Conservation (phyloP, 1,140 invertebrate genomes). For the Homarus americanus region DNA sequence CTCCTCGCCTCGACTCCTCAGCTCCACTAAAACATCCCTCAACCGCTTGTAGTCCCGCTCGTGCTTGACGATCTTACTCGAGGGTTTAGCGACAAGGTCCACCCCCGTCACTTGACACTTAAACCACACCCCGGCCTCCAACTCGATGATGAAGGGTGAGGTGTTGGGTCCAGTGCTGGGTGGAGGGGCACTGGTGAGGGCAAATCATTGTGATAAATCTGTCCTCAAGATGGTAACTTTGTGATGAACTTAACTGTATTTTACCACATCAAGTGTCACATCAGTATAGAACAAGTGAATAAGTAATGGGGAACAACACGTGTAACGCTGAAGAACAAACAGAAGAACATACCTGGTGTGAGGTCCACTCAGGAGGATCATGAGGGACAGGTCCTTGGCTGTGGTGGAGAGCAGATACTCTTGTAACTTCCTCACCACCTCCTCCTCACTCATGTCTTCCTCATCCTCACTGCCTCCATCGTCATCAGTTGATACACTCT, state of each 20-base stretch:
- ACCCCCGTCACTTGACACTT: slow-evolving; percentile 60
- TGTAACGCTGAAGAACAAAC: too few relatives aligned
- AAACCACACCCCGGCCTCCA: slow-evolving; percentile 16
- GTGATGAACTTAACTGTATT: too few relatives aligned
- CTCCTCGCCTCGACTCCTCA: slow-evolving; percentile 14
- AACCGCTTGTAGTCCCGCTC: slow-evolving; percentile 39
- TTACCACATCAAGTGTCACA: too few relatives aligned
- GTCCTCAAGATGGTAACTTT: too few relatives aligned
- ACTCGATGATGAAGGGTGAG: slow-evolving; percentile 21
- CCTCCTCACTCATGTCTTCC: neutral
- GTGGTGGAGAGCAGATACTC: slow-evolving; percentile 51
- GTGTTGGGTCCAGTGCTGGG: neutral
- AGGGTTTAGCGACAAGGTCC: slow-evolving; percentile 52
- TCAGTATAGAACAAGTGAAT: too few relatives aligned
- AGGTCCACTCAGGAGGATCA: slow-evolving; percentile 60
- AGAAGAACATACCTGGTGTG: slow-evolving; percentile 33
- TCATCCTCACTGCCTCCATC: neutral
- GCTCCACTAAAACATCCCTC: slow-evolving; percentile 21
- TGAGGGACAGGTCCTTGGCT: slow-evolving; percentile 61
- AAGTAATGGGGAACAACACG: too few relatives aligned
- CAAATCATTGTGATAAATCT: too few relatives aligned
- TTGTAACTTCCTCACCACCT: slow-evolving; percentile 39
- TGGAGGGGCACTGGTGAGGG: slow-evolving; percentile 5
- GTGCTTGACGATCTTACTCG: slow-evolving; percentile 52
- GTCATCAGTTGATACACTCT: neutral